Percentiles rank a stretch among this genome's conserved stretches.
phyloP scores from a whole-genome alignment of 2,888 invertebrate genomes.

The Drosophila histrio region DNA sequence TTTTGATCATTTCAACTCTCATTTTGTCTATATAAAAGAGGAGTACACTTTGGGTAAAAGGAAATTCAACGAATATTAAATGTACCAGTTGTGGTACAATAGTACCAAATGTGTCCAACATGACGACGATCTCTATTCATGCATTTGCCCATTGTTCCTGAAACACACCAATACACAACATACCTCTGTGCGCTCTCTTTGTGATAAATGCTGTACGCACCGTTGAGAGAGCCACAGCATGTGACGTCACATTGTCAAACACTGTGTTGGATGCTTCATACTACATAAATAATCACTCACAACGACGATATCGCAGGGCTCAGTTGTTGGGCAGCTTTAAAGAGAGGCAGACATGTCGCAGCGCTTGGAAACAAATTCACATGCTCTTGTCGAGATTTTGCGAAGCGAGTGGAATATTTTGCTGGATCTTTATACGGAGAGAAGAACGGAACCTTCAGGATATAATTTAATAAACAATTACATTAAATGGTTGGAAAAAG shows the following conservation, averaged over 20 bases:
- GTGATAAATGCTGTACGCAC: neutral
- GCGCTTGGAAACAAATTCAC: neutral
- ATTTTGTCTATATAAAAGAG: too few relatives aligned
- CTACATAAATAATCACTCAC: too few relatives aligned
- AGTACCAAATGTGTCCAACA: neutral
- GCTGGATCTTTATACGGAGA: neutral
- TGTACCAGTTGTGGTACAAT: neutral
- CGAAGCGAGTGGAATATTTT: neutral
- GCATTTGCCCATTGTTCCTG: neutral
- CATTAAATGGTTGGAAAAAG: slow-evolving; percentile 67
- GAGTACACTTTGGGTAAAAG: too few relatives aligned
- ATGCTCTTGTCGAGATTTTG: slow-evolving; percentile 3
- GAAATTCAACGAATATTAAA: too few relatives aligned
- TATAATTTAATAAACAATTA: slow-evolving; percentile 55
- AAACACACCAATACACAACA: neutral
- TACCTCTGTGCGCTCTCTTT: neutral
- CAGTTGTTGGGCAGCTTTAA: neutral
- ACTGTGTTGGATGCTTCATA: neutral
- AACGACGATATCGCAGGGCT: neutral
- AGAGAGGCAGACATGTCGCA: neutral
- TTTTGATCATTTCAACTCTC: too few relatives aligned
- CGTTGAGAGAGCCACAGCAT: neutral
- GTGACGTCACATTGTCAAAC: neutral
- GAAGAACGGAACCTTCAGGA: slow-evolving; percentile 2
- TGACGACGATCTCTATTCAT: neutral